These are phyloP conservation scores for Enoplosus armatus DNA, from an alignment of 2,797 vertebrate genomes.

Conservation along the genomic window DNA sequence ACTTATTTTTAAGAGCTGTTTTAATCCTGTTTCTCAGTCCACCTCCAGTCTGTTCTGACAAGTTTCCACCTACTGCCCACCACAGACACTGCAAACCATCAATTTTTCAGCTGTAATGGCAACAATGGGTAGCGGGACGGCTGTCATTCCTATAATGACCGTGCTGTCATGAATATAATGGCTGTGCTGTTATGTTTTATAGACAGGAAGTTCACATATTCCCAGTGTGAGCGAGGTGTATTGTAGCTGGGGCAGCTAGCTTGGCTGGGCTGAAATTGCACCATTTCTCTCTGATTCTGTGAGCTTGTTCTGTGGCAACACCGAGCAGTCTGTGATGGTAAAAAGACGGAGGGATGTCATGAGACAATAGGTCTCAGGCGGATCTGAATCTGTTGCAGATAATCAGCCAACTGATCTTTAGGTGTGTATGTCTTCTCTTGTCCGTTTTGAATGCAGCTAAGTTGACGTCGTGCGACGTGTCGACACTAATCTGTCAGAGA, in stretches of 20 bases:
- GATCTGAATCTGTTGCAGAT: conserved; percentile 3
- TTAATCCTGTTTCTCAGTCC: conserved; percentile 57
- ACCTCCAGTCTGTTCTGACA: conserved; percentile 71
- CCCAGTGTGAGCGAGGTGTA: conserved; percentile 41
- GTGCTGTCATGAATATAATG: conserved; percentile 77
- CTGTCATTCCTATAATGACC: conserved; percentile 75
- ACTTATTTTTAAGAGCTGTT: conserved; percentile 46
- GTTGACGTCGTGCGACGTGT: not conserved
- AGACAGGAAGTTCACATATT: conserved; percentile 65
- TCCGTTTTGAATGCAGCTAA: no score
- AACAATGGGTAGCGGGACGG: conserved; percentile 66
- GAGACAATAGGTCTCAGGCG: conserved; percentile 7
- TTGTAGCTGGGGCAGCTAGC: conserved; percentile 35
- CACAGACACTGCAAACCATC: conserved; percentile 62
- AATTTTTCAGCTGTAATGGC: conserved; percentile 69
- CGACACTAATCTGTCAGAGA: conserved; percentile 35
- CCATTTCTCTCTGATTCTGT: conserved; percentile 21
- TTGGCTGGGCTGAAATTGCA: conserved; percentile 23
- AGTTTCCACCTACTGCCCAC: conserved; percentile 74
- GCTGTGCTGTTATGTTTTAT: conserved; percentile 69
- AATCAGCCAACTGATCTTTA: not conserved
- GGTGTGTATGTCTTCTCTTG: not conserved
- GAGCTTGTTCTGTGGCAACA: conserved; percentile 9
- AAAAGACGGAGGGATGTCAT: not conserved
- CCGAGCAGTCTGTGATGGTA: not conserved